Conservation (phyloP, 1,140 invertebrate species). For the Bombus confusus region DNA sequence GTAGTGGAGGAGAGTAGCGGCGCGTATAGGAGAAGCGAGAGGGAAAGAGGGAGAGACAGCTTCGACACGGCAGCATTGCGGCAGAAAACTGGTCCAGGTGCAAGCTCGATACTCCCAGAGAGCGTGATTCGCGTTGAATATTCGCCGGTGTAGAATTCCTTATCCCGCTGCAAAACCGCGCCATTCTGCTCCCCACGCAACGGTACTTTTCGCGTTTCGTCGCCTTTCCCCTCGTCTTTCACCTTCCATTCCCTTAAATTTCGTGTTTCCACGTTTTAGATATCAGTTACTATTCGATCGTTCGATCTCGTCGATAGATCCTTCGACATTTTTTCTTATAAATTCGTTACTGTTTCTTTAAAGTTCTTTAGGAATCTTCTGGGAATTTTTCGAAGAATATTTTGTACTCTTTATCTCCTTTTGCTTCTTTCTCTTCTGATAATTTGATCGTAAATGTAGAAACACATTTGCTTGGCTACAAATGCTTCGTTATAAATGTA, state of each 20-base stretch:
- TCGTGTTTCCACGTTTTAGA: neutral
- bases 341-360: neutral
- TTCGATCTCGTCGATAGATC: neutral
- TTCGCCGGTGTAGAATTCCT: conserved; percentile 53
- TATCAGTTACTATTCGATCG: too few relatives aligned
- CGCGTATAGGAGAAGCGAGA: neutral
- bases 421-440: neutral
- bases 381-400: neutral
- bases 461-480: too few relatives aligned
- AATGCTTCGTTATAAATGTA: too few relatives aligned
- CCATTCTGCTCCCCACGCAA: neutral
- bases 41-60: conserved; percentile 27
- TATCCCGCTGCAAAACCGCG: conserved; percentile 39
- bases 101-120: conserved; percentile 51
- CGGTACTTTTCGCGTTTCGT: conserved; percentile 13
- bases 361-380: neutral
- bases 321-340: neutral
- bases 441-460: too few relatives aligned
- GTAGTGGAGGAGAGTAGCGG: neutral
- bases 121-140: conserved; percentile 52
- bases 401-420: neutral
- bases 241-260: neutral
- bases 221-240: neutral
- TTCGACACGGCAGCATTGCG: conserved; percentile 43
- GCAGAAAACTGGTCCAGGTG: conserved; percentile 59